Evolutionary conservation across 2,797 vertebrate species (phyloP).

Genomic region (Eulemur coronatus): DNA sequence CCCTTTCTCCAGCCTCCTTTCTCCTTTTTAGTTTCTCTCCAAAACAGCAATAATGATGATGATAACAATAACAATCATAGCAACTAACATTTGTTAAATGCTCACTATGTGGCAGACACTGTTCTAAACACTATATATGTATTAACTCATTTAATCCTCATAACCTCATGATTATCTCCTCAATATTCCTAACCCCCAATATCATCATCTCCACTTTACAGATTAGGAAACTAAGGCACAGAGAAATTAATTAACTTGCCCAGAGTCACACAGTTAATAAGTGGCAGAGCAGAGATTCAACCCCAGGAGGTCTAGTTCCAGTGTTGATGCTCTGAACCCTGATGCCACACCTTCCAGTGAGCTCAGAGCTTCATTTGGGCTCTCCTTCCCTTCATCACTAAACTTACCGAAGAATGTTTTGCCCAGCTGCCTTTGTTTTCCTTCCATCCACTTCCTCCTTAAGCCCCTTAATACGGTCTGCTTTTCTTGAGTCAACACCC

Average conservation of each 20-base stretch:
- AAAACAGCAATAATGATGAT: not conserved
- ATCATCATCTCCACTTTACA: not conserved
- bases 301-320: not conserved
- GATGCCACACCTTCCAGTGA: not conserved
- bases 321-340: not conserved
- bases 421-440: not conserved
- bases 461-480: not conserved
- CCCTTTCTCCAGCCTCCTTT: not conserved
- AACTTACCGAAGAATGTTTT: not conserved
- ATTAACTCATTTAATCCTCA: not conserved
- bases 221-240: not conserved
- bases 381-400: not conserved
- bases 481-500: not conserved
- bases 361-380: not conserved
- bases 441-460: not conserved
- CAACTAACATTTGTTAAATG: not conserved
- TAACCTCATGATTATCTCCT: not conserved
- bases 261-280: not conserved
- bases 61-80: not conserved
- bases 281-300: not conserved
- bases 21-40: not conserved
- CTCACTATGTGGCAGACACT: not conserved
- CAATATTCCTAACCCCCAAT: not conserved
- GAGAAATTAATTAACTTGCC: not conserved
- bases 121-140: not conserved